Conservation (phyloP, 2,113 vertebrate genomes). For the Telmatochromis bifrenatus region DNA sequence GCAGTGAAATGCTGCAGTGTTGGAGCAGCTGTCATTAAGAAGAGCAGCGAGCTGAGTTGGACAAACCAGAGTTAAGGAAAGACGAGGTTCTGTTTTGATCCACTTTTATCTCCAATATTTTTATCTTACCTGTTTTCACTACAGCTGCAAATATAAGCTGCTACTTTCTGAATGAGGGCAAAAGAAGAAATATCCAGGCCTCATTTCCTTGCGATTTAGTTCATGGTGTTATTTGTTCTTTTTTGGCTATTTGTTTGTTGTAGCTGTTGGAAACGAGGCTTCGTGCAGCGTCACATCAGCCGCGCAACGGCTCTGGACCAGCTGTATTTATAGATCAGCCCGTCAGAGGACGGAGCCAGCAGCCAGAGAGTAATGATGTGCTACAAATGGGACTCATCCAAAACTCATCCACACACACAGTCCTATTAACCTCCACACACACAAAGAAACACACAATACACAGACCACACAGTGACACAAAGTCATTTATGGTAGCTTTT, state of each 20-base stretch:
- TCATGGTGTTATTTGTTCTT: not conserved
- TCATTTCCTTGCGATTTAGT: not conserved
- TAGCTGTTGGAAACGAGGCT: not conserved
- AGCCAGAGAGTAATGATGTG: slow-evolving; percentile 46
- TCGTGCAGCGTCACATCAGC: not conserved
- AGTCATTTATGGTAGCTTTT: not conserved
- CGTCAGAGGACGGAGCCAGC: slow-evolving; percentile 12
- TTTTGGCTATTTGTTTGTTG: not conserved
- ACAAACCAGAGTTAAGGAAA: not conserved
- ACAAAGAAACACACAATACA: not conserved
- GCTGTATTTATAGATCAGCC: slow-evolving; percentile 46
- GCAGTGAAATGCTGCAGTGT: not conserved
- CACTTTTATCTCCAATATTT: not conserved
- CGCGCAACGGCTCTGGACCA: not conserved
- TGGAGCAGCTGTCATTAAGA: not conserved
- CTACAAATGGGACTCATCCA: slow-evolving; percentile 49
- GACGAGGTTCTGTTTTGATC: not conserved
- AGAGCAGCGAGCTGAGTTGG: not conserved
- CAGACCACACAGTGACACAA: not conserved
- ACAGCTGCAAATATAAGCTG: not conserved
- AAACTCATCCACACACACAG: slow-evolving; percentile 26
- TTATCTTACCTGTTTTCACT: not conserved
- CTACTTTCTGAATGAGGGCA: not conserved
- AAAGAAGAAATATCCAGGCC: not conserved
- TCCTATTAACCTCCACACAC: slow-evolving; percentile 11